Base-by-base conservation (phyloP, 2,113 vertebrate species). In the Machaerirhynchus nigripectus region DNA sequence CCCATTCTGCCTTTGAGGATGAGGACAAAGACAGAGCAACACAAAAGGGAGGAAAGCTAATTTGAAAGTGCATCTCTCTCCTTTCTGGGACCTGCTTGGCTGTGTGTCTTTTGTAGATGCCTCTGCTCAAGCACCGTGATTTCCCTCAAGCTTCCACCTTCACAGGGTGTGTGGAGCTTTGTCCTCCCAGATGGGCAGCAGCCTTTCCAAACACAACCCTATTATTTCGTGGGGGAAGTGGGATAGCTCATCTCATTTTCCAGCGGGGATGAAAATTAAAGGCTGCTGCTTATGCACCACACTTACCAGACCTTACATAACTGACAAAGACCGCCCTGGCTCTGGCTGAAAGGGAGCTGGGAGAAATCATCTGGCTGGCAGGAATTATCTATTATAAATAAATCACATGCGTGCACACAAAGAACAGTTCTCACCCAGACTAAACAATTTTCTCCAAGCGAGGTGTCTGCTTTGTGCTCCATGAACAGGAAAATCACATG, bases 361-460 rank as follows among this genome's bases (percentile, higher is more conserved):
- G 81, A 96, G 87, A 80, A 89, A 94, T 96, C 96, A 95, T 92
- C 95, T 96, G 95, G 81, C 39, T 93, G 76, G 91, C 52, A 71
- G 77, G 82, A 94, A 96, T 78, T 89, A 83, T 82, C 80, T 78
- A 40, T 90, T 96, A 95, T 64, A 94, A 96, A 95, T 95, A 92
- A 91, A 95, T 71, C 69, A 40, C 52, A 60, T n/a, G 77, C 37
- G 0, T 27, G 69, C 69, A 47, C 87, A 96, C 91, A 97, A 84
- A 94, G 76, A 97, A 84, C 61, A 50, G 50, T 75, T 95, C 89
- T 95, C 96, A 86, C 73, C 53, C 95, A 96, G 88, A 95, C 90
- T 95, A 96, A 97, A 97, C 96, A 95, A 90, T 96, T 78, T 50
- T 82, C 90, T 95, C 69, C 88, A 79, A 94, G 95, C 3, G 35